These are phyloP conservation scores for Temnothorax ravouxi DNA, from an alignment of 2,888 invertebrate genomes.

Conservation along the genomic window DNA sequence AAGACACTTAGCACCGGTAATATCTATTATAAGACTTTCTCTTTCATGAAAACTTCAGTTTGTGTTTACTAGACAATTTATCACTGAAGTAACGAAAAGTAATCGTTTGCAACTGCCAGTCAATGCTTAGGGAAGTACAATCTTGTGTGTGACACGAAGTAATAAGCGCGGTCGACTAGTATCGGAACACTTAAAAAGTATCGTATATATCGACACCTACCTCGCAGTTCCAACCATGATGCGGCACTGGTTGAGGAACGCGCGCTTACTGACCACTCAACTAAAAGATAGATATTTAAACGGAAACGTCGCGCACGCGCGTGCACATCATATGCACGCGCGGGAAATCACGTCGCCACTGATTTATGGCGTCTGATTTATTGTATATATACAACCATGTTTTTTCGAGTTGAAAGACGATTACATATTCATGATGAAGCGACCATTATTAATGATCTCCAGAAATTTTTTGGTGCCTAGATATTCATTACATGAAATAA, in stretches of 20 bases:
- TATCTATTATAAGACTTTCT: neutral
- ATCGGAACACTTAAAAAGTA: neutral
- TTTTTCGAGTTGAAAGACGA: neutral
- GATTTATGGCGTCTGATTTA: neutral
- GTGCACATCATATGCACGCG: slow-evolving; percentile 67
- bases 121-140: neutral
- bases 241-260: slow-evolving; percentile 74
- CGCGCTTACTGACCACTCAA: slow-evolving; percentile 77
- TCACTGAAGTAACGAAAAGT: neutral
- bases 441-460: neutral
- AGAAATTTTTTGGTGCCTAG: neutral
- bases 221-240: slow-evolving; percentile 81
- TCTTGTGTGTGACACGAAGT: neutral
- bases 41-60: neutral
- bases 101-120: neutral
- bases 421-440: slow-evolving; percentile 1
- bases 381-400: neutral
- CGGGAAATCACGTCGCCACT: slow-evolving; percentile 53
- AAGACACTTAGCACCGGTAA: neutral
- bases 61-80: neutral
- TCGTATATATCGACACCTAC: slow-evolving; percentile 58
- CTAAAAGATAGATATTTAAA: slow-evolving; percentile 73
- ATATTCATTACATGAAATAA: neutral
- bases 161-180: neutral
- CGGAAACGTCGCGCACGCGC: slow-evolving; percentile 67